Evolutionary conservation across 2,797 vertebrate species (phyloP), one percentile per base, ranked within the genome.

Genomic region (Trachops cirrhosus): DNA sequence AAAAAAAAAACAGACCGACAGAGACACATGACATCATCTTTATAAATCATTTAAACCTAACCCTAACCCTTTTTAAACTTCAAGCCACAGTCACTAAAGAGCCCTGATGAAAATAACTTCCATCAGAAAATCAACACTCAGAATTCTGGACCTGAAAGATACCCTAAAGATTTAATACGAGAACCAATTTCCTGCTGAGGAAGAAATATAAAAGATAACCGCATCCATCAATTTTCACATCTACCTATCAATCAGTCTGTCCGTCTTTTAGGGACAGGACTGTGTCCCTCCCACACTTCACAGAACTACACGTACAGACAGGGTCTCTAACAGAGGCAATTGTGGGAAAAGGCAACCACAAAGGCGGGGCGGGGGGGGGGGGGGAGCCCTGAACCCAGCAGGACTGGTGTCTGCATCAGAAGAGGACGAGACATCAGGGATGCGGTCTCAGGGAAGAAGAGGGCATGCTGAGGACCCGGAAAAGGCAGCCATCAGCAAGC

Each of bases 61-160:
- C 11, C 29, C 37, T 57, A 64, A 86, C 8, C 64, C 37, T 79
- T 75, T 71, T 57, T 57, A 92, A 89, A 80, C 75, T 68, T 80
- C 37, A 84, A 68, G 34, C 12, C 57, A 82, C 59, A 75, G 26
- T 70, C 74, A 54, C 2, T 80, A 10, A 9, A 14, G 3, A 64
- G n/a, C 70, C n/a, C 18, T 50, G 26, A 93, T 54, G 85, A 86
- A 95, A 82, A 68, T 37, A 54, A 71, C 7, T 89, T 85, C 50
- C 73, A 82, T 37, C 80, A 67, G n/a, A 82, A 96, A 89, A 29
- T 62, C 44, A 95, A 83, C 10, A 83, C 18, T 78, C 73, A 68
- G 44, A 82, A 74, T 50, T 77, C 5, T 59, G 9, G 46, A 92
- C 24, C 74, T 73, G 26, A 91, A 94, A 57, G 50, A 39, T 6